phyloP scores from a whole-genome alignment of 1,140 invertebrate species.

The Zaprionus taronus region DNA sequence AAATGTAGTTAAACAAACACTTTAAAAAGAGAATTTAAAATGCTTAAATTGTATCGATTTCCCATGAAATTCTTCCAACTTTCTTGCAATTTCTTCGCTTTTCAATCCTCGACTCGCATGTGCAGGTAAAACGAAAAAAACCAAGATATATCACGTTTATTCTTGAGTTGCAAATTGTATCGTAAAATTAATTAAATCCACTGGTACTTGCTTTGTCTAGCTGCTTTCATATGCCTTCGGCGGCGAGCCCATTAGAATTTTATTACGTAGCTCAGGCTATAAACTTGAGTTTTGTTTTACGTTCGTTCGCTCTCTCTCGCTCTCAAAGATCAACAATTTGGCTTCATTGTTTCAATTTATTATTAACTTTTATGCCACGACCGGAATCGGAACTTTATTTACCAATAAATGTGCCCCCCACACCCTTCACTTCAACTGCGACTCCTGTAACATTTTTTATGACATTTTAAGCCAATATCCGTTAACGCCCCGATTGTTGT shows the following conservation, averaged over 20 bases:
- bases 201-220: conserved; percentile 21
- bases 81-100: not conserved
- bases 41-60: not conserved
- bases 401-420: conserved; percentile 67
- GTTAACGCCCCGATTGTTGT: conserved; percentile 72
- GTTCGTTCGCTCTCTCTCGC: not conserved
- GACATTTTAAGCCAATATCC: conserved; percentile 79
- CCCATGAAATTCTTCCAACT: not conserved
- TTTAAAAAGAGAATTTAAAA: not conserved
- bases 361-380: conserved; percentile 74
- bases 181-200: conserved; percentile 71
- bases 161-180: conserved; percentile 41
- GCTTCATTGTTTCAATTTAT: conserved; percentile 81
- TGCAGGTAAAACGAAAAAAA: conserved; percentile 12
- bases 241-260: conserved; percentile 66
- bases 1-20: not conserved
- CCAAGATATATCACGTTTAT: conserved; percentile 6
- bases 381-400: conserved; percentile 65
- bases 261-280: conserved; percentile 58
- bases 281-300: conserved; percentile 60
- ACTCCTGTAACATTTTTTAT: conserved; percentile 59
- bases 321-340: conserved; percentile 62
- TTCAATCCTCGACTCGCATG: not conserved
- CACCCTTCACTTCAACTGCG: not conserved
- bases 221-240: conserved; percentile 62